A percentile compares a stretch with the other conserved stretches of the same genome.
These are phyloP conservation scores for Carposina sasakii DNA, from an alignment of 1,140 invertebrate genomes.

Conservation along the genomic window DNA sequence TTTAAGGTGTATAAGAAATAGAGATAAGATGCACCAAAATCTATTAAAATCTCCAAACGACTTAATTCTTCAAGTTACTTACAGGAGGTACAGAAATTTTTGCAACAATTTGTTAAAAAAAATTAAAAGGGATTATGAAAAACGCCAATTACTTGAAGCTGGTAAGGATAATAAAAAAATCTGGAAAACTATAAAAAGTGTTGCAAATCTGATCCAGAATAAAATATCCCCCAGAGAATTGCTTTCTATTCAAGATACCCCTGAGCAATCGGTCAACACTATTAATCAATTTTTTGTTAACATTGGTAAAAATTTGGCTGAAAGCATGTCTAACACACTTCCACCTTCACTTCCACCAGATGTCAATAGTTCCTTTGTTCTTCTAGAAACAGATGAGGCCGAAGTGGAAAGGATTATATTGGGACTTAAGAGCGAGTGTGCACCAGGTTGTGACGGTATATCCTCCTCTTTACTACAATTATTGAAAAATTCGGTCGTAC, in stretches of 20 bases:
- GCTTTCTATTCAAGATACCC: not conserved
- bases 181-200: not conserved
- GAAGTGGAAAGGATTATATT: not conserved
- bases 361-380: not conserved
- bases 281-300: not conserved
- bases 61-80: not conserved
- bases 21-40: not conserved
- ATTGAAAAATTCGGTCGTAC: not conserved
- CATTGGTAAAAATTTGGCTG: not conserved
- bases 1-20: too few species aligned
- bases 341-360: not conserved
- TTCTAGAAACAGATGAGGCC: not conserved
- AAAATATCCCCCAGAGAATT: not conserved
- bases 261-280: not conserved
- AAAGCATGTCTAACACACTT: not conserved
- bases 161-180: not conserved
- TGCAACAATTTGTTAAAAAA: not conserved
- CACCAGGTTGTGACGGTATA: not conserved
- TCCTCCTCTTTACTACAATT: not conserved
- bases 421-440: not conserved
- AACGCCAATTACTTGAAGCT: not conserved
- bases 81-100: not conserved
- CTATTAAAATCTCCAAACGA: not conserved
- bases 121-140: not conserved
- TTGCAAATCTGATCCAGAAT: not conserved